Conservation (phyloP, 2,797 vertebrate species). For the Molossus molossus region DNA sequence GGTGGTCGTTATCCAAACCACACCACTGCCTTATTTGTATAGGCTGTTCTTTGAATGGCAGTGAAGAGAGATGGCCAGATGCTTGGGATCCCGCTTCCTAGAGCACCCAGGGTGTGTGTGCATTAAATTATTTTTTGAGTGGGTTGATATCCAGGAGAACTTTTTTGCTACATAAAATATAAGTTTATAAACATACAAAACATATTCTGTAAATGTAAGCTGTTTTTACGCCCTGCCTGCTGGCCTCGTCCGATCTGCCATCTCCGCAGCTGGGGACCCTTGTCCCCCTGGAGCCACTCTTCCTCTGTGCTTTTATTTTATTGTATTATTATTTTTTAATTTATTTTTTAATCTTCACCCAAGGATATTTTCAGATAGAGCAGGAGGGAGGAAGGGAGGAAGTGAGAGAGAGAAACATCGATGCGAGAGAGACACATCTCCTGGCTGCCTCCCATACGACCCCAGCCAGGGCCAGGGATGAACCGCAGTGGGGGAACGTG, state of each 20-base stretch:
- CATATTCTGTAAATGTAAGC: neutral
- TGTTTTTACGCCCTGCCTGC: fast-evolving
- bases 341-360: too few relatives aligned
- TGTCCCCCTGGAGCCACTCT: neutral
- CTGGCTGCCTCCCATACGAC: too few relatives aligned
- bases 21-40: neutral
- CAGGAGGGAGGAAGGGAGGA: too few relatives aligned
- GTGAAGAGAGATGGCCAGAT: neutral
- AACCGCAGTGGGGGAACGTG: too few relatives aligned
- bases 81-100: neutral
- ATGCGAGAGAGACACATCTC: too few relatives aligned
- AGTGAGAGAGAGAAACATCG: too few relatives aligned
- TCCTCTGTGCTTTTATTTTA: too few relatives aligned
- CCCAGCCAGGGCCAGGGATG: too few relatives aligned
- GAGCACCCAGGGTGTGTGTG: neutral
- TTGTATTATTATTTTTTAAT: too few relatives aligned
- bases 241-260: neutral
- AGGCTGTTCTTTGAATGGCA: neutral
- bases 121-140: neutral
- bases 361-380: too few relatives aligned
- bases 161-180: neutral
- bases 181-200: neutral
- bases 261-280: neutral
- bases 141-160: neutral
- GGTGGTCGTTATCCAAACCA: neutral